These are phyloP conservation scores for Clistopyga incitator DNA, from an alignment of 2,888 invertebrate species.

Conservation along the genomic window DNA sequence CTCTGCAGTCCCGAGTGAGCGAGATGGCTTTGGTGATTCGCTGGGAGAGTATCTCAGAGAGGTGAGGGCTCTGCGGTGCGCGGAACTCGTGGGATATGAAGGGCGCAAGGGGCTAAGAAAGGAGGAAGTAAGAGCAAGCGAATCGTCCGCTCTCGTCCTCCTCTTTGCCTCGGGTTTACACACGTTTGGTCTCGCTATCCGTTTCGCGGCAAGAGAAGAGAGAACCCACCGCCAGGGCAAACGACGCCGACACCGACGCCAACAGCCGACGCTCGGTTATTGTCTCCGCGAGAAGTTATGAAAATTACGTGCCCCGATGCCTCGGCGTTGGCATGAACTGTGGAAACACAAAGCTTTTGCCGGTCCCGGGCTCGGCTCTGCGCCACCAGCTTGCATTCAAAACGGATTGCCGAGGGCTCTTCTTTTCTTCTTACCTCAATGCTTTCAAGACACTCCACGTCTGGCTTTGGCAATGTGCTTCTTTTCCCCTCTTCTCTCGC, in stretches of 20 bases:
- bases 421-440: slow-evolving; percentile 8
- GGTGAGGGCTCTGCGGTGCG: slow-evolving; percentile 18
- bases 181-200: slow-evolving; percentile 68
- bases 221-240: neutral
- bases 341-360: slow-evolving; percentile 51
- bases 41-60: slow-evolving; percentile 42
- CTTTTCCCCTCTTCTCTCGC: slow-evolving; percentile 1
- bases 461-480: slow-evolving; percentile 19
- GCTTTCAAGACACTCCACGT: slow-evolving; percentile 27
- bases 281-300: slow-evolving; percentile 79
- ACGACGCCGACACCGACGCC: slow-evolving; percentile 43
- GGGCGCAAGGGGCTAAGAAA: slow-evolving; percentile 33
- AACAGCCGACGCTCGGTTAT: slow-evolving; percentile 70
- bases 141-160: slow-evolving; percentile 17
- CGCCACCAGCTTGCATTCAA: slow-evolving; percentile 35
- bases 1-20: slow-evolving; percentile 31
- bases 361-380: neutral
- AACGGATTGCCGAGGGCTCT: slow-evolving; percentile 41
- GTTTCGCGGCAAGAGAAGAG: slow-evolving; percentile 44
- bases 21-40: slow-evolving; percentile 20
- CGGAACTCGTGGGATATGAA: slow-evolving; percentile 46
- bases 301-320: slow-evolving; percentile 79
- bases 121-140: slow-evolving; percentile 39
- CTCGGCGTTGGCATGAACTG: slow-evolving; percentile 47
- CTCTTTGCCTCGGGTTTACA: slow-evolving; percentile 9